phyloP scores from a whole-genome alignment of 2,888 invertebrate genomes.

The Xanthia icteritia region DNA sequence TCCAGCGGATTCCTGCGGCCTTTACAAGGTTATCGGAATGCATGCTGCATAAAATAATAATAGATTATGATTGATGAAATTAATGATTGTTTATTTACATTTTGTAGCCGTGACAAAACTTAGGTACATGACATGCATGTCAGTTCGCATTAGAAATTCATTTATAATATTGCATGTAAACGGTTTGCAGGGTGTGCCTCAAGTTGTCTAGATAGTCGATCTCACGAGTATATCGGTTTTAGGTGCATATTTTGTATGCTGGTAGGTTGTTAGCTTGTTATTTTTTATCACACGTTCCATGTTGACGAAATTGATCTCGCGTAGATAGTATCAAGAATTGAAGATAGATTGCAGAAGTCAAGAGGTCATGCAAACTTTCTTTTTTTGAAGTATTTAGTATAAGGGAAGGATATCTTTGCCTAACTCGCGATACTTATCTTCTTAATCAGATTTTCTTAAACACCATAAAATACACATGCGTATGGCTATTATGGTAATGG shows the following conservation, averaged over 20 bases:
- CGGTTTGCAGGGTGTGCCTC: conserved; percentile 24
- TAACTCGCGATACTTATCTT: conserved; percentile 13
- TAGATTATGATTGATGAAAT: background rate
- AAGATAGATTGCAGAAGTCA: conserved; percentile 12
- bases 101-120: conserved; percentile 22
- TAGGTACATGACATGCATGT: conserved; percentile 35
- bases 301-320: conserved; percentile 11
- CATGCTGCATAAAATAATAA: background rate
- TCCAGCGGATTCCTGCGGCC: too few relatives aligned
- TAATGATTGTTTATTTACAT: conserved; percentile 30
- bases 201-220: conserved; percentile 2
- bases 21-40: too few relatives aligned
- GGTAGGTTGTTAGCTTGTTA: conserved; percentile 29
- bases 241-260: background rate
- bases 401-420: background rate
- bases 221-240: background rate
- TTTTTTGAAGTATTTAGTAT: too few relatives aligned
- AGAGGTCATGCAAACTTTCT: conserved; percentile 39
- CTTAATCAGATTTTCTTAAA: conserved; percentile 13
- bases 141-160: conserved; percentile 39
- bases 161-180: conserved; percentile 30
- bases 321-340: conserved; percentile 6
- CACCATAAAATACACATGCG: conserved; percentile 4
- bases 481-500: conserved; percentile 6
- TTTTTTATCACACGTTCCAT: conserved; percentile 24